phyloP scores from a whole-genome alignment of 2,113 vertebrate genomes.

The Glaucidium brasilianum region DNA sequence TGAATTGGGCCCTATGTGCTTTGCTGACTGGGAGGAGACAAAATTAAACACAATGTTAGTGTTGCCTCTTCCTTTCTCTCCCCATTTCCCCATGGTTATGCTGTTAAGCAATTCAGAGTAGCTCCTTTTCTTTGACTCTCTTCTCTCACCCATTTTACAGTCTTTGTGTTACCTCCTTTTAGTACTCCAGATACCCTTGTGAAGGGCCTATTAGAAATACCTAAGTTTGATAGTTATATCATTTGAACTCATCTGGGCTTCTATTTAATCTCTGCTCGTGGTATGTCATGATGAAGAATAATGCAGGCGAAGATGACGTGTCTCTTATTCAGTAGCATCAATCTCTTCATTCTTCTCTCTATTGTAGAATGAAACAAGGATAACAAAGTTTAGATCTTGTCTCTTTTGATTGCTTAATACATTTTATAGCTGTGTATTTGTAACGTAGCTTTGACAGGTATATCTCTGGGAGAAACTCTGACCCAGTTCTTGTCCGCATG shows the following conservation, averaged over 20 bases:
- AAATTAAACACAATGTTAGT: background rate
- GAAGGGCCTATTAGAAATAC: background rate
- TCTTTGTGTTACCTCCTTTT: background rate
- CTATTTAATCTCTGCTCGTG: background rate
- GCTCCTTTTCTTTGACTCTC: background rate
- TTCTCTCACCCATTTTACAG: background rate
- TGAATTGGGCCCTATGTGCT: background rate
- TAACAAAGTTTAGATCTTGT: constrained; percentile 60
- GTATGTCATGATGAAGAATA: constrained; percentile 16
- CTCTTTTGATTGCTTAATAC: constrained; percentile 50
- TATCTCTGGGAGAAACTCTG: constrained; percentile 27
- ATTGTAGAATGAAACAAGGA: constrained; percentile 16
- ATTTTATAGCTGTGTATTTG: constrained; percentile 42
- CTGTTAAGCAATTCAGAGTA: constrained; percentile 7
- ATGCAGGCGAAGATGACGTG: background rate
- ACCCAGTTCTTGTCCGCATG: constrained; percentile 2
- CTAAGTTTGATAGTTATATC: background rate
- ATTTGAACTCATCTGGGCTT: constrained; percentile 3
- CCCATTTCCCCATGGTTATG: background rate
- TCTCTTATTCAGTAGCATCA: background rate
- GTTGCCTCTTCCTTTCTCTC: constrained; percentile 11
- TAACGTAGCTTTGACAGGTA: constrained; percentile 5
- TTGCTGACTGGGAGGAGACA: background rate
- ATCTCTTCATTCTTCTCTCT: background rate
- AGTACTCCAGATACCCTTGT: background rate